A percentile compares a stretch with the other conserved stretches of the same genome.
These are phyloP conservation scores for Nannobrachium achirus DNA, from an alignment of 2,113 vertebrate genomes.

Conservation along the genomic window DNA sequence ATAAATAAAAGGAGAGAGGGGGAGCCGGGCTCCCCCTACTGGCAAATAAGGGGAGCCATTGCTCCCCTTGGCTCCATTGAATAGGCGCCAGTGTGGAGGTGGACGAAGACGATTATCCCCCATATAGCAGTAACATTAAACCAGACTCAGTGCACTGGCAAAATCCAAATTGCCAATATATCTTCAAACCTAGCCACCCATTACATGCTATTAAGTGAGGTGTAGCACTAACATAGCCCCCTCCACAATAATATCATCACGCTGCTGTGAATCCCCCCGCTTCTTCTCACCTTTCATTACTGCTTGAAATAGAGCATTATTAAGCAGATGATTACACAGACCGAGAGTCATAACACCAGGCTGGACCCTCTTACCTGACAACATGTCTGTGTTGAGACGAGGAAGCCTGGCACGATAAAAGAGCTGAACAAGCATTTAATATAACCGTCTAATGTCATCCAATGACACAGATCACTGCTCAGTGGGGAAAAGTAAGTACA, in stretches of 20 bases:
- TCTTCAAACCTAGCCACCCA: neutral
- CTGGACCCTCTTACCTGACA: neutral
- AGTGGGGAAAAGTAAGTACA: too few species aligned
- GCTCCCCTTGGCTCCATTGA: too few species aligned
- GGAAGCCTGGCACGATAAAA: neutral
- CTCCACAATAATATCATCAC: too few species aligned
- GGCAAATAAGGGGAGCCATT: too few species aligned
- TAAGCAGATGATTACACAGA: neutral
- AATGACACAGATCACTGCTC: conserved; percentile 19
- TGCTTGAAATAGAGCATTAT: neutral
- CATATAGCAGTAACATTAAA: neutral
- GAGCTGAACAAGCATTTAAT: neutral
- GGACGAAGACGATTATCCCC: too few species aligned
- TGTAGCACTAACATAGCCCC: neutral
- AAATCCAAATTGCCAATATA: neutral
- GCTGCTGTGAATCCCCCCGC: neutral
- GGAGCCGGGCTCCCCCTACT: too few species aligned
- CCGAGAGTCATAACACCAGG: neutral
- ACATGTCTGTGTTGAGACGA: neutral
- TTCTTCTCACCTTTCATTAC: neutral
- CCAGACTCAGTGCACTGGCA: neutral
- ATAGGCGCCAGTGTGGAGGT: too few species aligned
- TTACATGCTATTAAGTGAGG: neutral
- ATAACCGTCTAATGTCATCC: neutral
- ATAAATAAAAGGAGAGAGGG: too few species aligned